Base-by-base conservation (phyloP, 53 echinoderm and acorn worm species). In the Hippasteria phrygiana region DNA sequence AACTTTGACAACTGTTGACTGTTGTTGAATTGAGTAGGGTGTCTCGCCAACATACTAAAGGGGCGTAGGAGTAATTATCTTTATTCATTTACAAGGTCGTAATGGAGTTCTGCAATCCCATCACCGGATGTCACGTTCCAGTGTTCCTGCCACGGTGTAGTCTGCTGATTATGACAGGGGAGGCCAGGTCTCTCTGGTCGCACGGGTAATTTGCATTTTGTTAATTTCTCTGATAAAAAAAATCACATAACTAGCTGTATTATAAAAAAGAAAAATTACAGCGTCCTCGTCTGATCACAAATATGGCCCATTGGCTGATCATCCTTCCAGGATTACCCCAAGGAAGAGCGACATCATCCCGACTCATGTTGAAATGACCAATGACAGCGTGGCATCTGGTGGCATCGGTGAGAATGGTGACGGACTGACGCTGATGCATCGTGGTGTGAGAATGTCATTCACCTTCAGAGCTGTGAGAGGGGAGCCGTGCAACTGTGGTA, bases 41-140 rank as follows among this genome's bases (percentile, higher is more conserved):
- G n/a, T n/a, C n/a, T n/a, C n/a, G n/a, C n/a, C n/a, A n/a, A n/a
- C n/a, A n/a, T n/a, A n/a, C n/a, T n/a, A n/a, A n/a, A n/a, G 46
- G 46, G 11, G 46, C 6, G 46, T 45, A 45, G 11, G 6, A 45
- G 46, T 7, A 11, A 7, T 29, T 46, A 5, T 75, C 1, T 8
- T 2, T 14, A 28, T 75, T 28, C 26, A 31, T 78, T 29, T 56
- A n/a, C 14, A 37, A 98, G 98, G 93, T 98, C 28, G 39, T 95
- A 22, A 98, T 98, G 98, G 94, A 95, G 36, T 98, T 98, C 29
- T 65, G 74, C 41, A 93, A 98, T 85, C 95, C 98, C 16, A 87
- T 55, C 56, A 90, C 87, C 47, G 81, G 54, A 13, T 87, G 87
- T 13, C 95, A 95, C 28, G 56, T 94, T 45, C 90, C 95, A 11